Conservation (phyloP, 2,797 vertebrate genomes). For the Caiman crocodilus region DNA sequence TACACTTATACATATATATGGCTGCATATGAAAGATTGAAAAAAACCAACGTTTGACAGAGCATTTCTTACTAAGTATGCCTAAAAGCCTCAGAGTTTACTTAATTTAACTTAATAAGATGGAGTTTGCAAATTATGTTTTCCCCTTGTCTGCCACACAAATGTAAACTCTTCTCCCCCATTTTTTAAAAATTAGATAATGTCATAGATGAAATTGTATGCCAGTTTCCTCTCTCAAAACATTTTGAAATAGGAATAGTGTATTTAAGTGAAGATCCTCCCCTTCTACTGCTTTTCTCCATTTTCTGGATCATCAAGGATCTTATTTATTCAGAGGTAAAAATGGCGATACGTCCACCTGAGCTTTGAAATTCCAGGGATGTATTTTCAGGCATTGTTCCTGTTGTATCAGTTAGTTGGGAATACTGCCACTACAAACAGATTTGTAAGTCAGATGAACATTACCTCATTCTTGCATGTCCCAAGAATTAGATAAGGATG, state of each 20-base stretch:
- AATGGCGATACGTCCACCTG: background rate
- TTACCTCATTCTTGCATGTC: background rate
- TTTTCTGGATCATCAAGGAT: background rate
- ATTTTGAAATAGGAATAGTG: background rate
- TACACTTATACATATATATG: background rate
- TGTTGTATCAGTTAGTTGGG: background rate
- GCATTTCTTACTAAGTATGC: constrained; percentile 46
- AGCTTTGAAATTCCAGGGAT: background rate
- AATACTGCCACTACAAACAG: background rate
- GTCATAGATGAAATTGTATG: background rate
- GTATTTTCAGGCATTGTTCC: background rate
- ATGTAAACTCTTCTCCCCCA: constrained; percentile 38
- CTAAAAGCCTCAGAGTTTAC: constrained; percentile 59
- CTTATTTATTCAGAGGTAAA: background rate
- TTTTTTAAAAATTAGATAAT: constrained; percentile 40
- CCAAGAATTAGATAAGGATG: background rate
- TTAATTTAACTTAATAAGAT: constrained; percentile 67
- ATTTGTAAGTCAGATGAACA: background rate
- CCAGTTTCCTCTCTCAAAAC: background rate
- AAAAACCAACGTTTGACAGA: constrained; percentile 65
- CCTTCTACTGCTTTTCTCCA: background rate
- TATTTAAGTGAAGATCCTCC: background rate
- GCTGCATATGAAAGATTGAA: constrained; percentile 26
- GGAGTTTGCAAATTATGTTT: constrained; percentile 50
- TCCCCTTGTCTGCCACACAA: constrained; percentile 42